Conservation (phyloP, 2,888 invertebrate species). For the Mythimna ferrago region DNA sequence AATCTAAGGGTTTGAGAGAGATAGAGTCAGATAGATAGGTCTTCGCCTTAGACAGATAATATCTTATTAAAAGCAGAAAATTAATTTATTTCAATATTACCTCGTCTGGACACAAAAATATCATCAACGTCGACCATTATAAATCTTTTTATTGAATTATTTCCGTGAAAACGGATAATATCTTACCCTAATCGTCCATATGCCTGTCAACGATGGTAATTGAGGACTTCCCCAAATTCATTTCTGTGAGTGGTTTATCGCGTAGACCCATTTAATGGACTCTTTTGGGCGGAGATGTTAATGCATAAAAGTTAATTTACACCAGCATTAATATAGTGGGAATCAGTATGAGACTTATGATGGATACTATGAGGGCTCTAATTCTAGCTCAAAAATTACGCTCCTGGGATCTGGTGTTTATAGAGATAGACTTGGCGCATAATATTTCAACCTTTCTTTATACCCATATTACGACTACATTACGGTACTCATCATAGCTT, state of each 20-base stretch:
- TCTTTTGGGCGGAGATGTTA: constrained; percentile 12
- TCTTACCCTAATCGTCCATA: constrained; percentile 52
- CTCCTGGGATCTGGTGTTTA: too few species aligned
- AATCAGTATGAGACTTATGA: too few species aligned
- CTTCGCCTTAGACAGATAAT: too few species aligned
- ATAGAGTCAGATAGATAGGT: too few species aligned
- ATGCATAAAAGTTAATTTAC: constrained; percentile 29
- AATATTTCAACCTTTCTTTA: too few species aligned
- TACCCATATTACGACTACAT: too few species aligned
- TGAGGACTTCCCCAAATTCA: constrained; percentile 29
- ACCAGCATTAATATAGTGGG: background rate
- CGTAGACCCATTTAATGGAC: constrained; percentile 28
- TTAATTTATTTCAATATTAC: background rate
- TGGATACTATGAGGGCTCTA: too few species aligned
- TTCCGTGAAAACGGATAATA: constrained; percentile 34
- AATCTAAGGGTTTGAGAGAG: too few species aligned
- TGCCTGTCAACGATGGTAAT: constrained; percentile 29
- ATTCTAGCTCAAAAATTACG: too few species aligned
- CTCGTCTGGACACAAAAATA: background rate
- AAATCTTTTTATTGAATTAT: constrained; percentile 23
- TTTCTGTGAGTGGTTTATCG: constrained; percentile 39
- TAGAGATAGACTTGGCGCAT: too few species aligned
- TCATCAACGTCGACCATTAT: background rate
- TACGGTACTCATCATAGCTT: too few species aligned
- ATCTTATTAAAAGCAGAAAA: too few species aligned